Base-by-base conservation (phyloP, 2,888 invertebrate species). In the Elegia similella region DNA sequence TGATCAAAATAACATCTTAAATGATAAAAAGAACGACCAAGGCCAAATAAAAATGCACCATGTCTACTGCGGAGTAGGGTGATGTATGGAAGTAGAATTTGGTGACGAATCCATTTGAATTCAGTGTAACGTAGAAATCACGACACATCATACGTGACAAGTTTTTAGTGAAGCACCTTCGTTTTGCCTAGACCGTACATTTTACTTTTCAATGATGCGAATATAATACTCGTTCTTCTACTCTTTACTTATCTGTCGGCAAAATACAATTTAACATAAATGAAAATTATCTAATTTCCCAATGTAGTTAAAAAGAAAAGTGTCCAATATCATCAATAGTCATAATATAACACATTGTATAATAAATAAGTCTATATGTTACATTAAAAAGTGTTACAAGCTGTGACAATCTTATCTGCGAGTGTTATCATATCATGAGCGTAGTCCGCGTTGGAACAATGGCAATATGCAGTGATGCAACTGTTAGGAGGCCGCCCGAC, bases 351-450 rank as follows among this genome's bases (percentile, higher is more conserved):
- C 23, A 23, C 23, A 23, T 23, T 23, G 23, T 23, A 23, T 23
- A 23, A 23, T 23, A 23, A 23, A 23, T 23, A 23, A 23, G 23
- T 23, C 23, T 23, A 23, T 2, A 23, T 23, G 2, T 23, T 44
- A 44, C 12, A 12, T 8, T 23, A 1, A n/a, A 12, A 12, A 12
- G 38, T 38, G 38, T 46, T 32, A 50, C 16, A 34, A 16, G 17
- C 50, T 12, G 50, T 17, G 16, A 50, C 16, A 50, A 50, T 50
- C 50, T 50, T 34, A 50, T 50, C 50, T 34, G 34, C 34, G 16
- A 34, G 16, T 34, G 12, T 50, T 50, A 50, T 50, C 50, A 50
- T 50, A 48, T 48, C 48, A 32, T n/a, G 48, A 48, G 15, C 34
- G 29, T 50, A 16, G 48, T 48, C 48, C 32, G 34, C 34, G 34